Evolutionary conservation across 2,797 vertebrate species (phyloP).

Genomic region (Pseudochromis fuscus): DNA sequence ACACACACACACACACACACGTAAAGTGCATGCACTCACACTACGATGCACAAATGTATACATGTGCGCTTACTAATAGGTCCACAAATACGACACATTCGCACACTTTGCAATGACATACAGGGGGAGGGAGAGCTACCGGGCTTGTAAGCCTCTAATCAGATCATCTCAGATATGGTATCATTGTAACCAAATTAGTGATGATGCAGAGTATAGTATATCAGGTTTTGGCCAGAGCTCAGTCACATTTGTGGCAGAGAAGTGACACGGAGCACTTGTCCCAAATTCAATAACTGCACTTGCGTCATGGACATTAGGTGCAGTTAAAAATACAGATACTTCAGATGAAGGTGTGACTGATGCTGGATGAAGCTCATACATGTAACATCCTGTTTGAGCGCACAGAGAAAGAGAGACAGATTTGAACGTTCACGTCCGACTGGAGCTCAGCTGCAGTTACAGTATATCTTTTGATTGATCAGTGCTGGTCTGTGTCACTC

Average conservation of each 20-base stretch:
- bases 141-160: conserved; percentile 69
- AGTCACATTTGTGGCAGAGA: conserved; percentile 77
- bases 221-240: conserved; percentile 76
- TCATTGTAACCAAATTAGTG: conserved; percentile 79
- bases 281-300: conserved; percentile 77
- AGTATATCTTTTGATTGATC: conserved; percentile 11
- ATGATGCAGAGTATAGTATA: conserved; percentile 75
- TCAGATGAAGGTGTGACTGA: conserved; percentile 39
- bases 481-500: conserved; percentile 10
- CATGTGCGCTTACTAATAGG: conserved; percentile 47
- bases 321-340: conserved; percentile 65
- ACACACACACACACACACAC: conserved; percentile 20
- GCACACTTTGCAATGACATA: conserved; percentile 45
- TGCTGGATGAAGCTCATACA: conserved; percentile 30
- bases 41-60: conserved; percentile 31
- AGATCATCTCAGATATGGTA: conserved; percentile 76
- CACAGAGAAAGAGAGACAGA: conserved; percentile 11
- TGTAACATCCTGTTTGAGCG: conserved; percentile 25
- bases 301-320: conserved; percentile 75
- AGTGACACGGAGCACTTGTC: conserved; percentile 76
- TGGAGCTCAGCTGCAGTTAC: conserved; percentile 15
- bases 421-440: background rate
- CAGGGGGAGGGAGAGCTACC: conserved; percentile 42
- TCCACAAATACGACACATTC: conserved; percentile 59
- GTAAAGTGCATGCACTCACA: conserved; percentile 17